Conservation (phyloP, 2,113 vertebrate genomes). For the Cynoglossus semilaevis region DNA sequence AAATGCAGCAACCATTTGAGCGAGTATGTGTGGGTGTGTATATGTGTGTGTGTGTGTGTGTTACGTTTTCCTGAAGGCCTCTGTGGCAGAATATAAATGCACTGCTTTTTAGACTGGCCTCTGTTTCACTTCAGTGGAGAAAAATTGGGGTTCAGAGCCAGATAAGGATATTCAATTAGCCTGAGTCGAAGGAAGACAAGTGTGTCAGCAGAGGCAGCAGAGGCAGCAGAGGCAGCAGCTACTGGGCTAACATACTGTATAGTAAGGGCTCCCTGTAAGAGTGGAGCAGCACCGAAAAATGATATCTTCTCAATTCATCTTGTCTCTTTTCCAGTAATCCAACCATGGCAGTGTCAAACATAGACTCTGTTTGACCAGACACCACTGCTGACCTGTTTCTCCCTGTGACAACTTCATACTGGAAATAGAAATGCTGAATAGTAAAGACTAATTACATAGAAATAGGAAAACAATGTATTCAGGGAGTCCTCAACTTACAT, state of each 20-base stretch:
- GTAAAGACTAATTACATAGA: too few species aligned
- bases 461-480: too few species aligned
- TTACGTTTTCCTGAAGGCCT: constrained; percentile 5
- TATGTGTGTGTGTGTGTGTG: constrained; percentile 7
- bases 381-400: not conserved
- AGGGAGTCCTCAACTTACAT: too few species aligned
- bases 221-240: constrained; percentile 17
- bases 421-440: constrained; percentile 14
- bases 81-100: constrained; percentile 45
- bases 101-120: constrained; percentile 34
- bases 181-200: constrained; percentile 23
- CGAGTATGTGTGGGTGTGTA: not conserved
- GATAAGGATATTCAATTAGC: constrained; percentile 72
- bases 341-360: constrained; percentile 34
- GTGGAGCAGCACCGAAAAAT: constrained; percentile 26
- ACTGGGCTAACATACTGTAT: constrained; percentile 36
- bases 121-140: constrained; percentile 47
- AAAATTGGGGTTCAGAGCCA: constrained; percentile 34
- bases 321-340: constrained; percentile 32
- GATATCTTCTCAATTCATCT: constrained; percentile 54
- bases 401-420: constrained; percentile 3
- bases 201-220: constrained; percentile 29
- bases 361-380: constrained; percentile 15
- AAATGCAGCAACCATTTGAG: constrained; percentile 9
- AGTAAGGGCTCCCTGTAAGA: constrained; percentile 40